phyloP scores from a whole-genome alignment of 2,797 vertebrate genomes.

The Tokudaia muenninki region DNA sequence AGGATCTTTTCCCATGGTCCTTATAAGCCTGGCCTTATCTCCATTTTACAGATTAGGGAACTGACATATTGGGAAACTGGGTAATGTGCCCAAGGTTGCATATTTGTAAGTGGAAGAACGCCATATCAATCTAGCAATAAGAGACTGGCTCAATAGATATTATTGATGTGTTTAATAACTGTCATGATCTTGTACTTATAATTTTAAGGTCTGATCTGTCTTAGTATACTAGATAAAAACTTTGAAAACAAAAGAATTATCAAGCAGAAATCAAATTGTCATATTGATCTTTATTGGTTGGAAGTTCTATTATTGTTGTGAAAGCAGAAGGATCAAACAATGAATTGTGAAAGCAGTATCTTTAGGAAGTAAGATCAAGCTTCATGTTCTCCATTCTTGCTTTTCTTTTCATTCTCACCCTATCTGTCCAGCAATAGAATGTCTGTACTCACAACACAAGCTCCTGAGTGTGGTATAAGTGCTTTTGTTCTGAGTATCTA shows the following conservation, averaged over 20 bases:
- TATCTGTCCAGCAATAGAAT: not conserved
- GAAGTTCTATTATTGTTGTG: not conserved
- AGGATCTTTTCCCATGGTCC: not conserved
- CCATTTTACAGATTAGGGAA: constrained; percentile 45
- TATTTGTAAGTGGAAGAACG: constrained; percentile 1
- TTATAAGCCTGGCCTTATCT: constrained; percentile 24
- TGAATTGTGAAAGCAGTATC: not conserved
- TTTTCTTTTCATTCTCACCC: constrained; percentile 31
- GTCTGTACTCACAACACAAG: not conserved
- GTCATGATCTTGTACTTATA: constrained; percentile 24
- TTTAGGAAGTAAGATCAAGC: not conserved
- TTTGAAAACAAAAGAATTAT: constrained; percentile 15
- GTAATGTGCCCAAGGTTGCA: not conserved
- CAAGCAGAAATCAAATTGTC: constrained; percentile 21
- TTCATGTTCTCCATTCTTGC: not conserved
- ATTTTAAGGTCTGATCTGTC: constrained; percentile 50
- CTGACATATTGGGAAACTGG: not conserved
- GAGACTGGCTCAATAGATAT: not conserved
- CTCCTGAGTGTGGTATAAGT: not conserved
- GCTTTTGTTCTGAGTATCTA: not conserved
- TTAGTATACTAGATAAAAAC: constrained; percentile 42
- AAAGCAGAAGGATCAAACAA: constrained; percentile 20
- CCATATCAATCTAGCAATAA: not conserved
- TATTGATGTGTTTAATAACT: not conserved
- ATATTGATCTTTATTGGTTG: not conserved